Base-by-base conservation (phyloP, 2,888 invertebrate genomes). In the Orchesella flavescens region DNA sequence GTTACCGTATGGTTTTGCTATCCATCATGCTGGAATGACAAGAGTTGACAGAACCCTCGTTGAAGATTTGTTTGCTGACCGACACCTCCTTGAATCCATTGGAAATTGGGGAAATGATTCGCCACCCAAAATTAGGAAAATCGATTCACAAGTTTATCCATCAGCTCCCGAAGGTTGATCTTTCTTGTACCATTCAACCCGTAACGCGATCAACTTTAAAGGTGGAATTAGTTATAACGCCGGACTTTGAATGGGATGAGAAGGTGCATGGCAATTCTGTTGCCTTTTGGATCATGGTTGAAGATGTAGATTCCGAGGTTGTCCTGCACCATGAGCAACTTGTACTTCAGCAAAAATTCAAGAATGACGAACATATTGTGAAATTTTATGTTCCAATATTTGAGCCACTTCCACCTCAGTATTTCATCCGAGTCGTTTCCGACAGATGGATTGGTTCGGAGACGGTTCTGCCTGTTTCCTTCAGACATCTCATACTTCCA, bases 11-110 rank as follows among this genome's bases (percentile, higher is more conserved):
- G 99, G 98, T 0, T 99, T 99, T 91, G 99, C 98, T 9, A 99
- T 99, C 86, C 99, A 99, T 94, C 99, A 99, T 92, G 99, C 99
- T 89, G 99, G 99, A 87, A 99, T 99, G 99, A 97, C 96, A 61
- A 92, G 98, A 81, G 97, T 99, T 0, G 99, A 99, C 91, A 93
- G 99, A 90, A 98, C 98, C 0, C 92, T 99, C 55, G 99, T 99
- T 0, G 99, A 99, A 90, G 99, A 99, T 92, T 92, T 99, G 87
- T 99, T 99, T 92, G 98, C 97, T 1, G 99, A 99, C 90, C 92
- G 97, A 76, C 99, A 99, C 89, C 97, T 99, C 90, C 98, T 92
- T 99, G 53, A 97, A 97, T 15, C 97, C 98, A 0, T 97, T 96
- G 90, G 99, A 99, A 91, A 96, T 99, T 73, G 99, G 98, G 0